phyloP scores from a whole-genome alignment of 2,113 vertebrate species.

The Phyllopteryx taeniolatus region DNA sequence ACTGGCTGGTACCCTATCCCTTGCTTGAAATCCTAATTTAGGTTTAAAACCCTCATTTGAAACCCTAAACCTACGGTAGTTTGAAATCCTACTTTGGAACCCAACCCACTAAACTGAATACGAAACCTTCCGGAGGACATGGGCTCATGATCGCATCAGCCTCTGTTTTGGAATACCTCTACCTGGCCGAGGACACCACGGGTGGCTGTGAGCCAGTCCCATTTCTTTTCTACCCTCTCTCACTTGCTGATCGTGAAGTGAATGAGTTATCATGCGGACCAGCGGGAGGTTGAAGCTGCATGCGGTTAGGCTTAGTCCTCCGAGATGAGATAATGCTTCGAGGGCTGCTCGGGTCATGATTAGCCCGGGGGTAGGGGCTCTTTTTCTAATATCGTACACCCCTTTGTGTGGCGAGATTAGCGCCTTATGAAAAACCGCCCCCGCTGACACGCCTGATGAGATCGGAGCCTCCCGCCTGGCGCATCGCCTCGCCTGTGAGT shows the following conservation, averaged over 20 bases:
- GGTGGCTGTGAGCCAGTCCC: slow-evolving; percentile 45
- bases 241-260: slow-evolving; percentile 45
- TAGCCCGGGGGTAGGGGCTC: slow-evolving; percentile 63
- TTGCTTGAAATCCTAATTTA: too few relatives aligned
- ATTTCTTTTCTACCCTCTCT: slow-evolving; percentile 53
- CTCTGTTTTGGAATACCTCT: slow-evolving; percentile 63
- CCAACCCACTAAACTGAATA: too few relatives aligned
- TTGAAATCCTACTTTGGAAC: too few relatives aligned
- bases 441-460: slow-evolving; percentile 64
- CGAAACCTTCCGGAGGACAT: slow-evolving; percentile 39
- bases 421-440: slow-evolving; percentile 71
- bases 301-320: slow-evolving; percentile 52
- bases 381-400: slow-evolving; percentile 59
- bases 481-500: slow-evolving; percentile 48
- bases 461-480: slow-evolving; percentile 60
- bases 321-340: slow-evolving; percentile 65
- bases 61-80: too few relatives aligned
- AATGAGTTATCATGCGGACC: slow-evolving; percentile 63
- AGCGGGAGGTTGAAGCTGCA: slow-evolving; percentile 40
- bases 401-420: slow-evolving; percentile 70
- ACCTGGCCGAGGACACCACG: slow-evolving; percentile 56
- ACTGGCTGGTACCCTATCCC: too few relatives aligned
- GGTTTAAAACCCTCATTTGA: too few relatives aligned
- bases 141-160: slow-evolving; percentile 61
- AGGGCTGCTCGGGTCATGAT: slow-evolving; percentile 61